Evolutionary conservation across 2,888 invertebrate genomes (phyloP).

Genomic region (Caradrina kadenii): DNA sequence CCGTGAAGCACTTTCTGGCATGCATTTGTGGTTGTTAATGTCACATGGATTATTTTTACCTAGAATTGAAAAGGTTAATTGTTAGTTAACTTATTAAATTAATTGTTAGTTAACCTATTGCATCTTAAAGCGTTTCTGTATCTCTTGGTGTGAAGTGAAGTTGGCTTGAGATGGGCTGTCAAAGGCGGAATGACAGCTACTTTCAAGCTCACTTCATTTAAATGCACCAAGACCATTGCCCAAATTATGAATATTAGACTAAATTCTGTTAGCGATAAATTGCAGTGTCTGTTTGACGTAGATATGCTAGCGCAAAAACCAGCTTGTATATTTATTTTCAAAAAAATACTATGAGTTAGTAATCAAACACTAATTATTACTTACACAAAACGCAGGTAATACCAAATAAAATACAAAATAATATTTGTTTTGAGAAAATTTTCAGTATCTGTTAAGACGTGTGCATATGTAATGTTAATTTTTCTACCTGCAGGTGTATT

Average conservation of each 20-base stretch:
- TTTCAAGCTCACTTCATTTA: too few species aligned
- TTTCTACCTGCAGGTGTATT: constrained; percentile 11
- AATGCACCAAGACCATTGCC: too few species aligned
- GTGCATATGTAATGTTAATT: neutral
- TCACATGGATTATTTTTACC: constrained; percentile 22
- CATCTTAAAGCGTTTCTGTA: neutral
- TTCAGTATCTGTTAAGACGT: constrained; percentile 8
- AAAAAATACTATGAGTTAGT: too few species aligned
- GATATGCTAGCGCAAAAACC: too few species aligned
- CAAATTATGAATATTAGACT: too few species aligned
- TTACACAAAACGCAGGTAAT: constrained; percentile 1
- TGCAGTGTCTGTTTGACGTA: too few species aligned
- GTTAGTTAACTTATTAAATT: neutral
- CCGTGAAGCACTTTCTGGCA: neutral
- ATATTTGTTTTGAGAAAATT: constrained; percentile 20
- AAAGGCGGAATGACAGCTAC: too few species aligned
- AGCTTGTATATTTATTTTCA: too few species aligned
- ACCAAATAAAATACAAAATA: constrained; percentile 9
- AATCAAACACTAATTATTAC: neutral
- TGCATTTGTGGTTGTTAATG: constrained; percentile 11
- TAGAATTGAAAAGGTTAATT: neutral
- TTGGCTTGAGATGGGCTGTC: too few species aligned
- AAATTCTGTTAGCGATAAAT: too few species aligned
- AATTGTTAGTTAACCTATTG: neutral
- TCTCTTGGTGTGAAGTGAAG: too few species aligned